Percentiles rank a stretch among this genome's conserved stretches.
These are phyloP conservation scores for Tromatobia lineatoria DNA, from an alignment of 2,888 invertebrate species.

Conservation along the genomic window DNA sequence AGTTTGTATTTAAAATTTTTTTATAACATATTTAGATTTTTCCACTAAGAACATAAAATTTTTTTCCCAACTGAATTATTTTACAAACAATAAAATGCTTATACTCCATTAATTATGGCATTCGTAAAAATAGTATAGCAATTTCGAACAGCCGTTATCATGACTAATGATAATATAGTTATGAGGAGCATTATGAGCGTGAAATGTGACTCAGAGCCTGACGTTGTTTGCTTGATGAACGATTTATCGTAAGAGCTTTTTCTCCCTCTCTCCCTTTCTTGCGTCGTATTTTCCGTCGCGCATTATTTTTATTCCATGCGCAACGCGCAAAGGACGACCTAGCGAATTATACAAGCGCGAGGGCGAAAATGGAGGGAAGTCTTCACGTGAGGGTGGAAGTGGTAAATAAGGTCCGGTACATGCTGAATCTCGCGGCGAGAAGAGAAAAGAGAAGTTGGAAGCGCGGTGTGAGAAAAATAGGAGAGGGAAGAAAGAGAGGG, in stretches of 20 bases:
- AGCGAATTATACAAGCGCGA: constrained; percentile 61
- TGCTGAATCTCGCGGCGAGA: constrained; percentile 64
- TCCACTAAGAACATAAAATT: too few species aligned
- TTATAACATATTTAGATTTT: too few species aligned
- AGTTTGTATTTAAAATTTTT: too few species aligned
- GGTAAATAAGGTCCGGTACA: constrained; percentile 66
- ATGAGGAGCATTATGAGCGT: constrained; percentile 64
- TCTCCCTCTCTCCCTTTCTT: constrained; percentile 16
- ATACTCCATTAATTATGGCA: too few species aligned
- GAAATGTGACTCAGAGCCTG: constrained; percentile 77
- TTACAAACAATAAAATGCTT: too few species aligned
- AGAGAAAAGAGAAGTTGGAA: constrained; percentile 56
- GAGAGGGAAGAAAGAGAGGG: constrained; percentile 62
- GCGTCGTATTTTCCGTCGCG: constrained; percentile 46
- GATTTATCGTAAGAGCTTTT: constrained; percentile 77
- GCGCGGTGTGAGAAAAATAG: constrained; percentile 37
- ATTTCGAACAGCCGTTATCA: background rate
- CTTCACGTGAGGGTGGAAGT: constrained; percentile 61
- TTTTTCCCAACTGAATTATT: too few species aligned
- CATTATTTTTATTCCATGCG: constrained; percentile 63
- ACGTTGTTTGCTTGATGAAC: constrained; percentile 82
- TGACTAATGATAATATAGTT: constrained; percentile 29
- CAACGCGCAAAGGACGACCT: constrained; percentile 54
- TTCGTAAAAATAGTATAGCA: background rate
- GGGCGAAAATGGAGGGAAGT: constrained; percentile 63